A percentile compares a stretch with the other conserved stretches of the same genome.
These are phyloP conservation scores for Gastrophysa polygoni DNA, from an alignment of 2,888 invertebrate species.

Conservation along the genomic window DNA sequence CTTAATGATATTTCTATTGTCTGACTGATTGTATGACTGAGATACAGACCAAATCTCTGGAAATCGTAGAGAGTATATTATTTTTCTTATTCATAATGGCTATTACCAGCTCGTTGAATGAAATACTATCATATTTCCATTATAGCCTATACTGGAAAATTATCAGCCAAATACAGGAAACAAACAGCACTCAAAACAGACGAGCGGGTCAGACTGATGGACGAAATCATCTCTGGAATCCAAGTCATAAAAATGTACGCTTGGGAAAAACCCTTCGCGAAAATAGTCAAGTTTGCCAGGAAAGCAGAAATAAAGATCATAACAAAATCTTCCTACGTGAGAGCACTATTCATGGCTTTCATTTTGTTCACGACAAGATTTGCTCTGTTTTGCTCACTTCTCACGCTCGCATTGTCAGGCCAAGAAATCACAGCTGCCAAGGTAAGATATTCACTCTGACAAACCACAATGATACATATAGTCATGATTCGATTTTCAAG, in stretches of 20 bases:
- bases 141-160: conserved; percentile 53
- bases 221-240: conserved; percentile 74
- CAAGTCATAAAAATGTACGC: conserved; percentile 81
- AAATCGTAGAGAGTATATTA: too few species aligned
- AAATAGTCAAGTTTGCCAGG: conserved; percentile 65
- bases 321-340: conserved; percentile 66
- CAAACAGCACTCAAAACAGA: conserved; percentile 64
- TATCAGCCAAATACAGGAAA: conserved; percentile 55
- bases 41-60: too few species aligned
- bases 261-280: conserved; percentile 75
- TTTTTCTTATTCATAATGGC: too few species aligned
- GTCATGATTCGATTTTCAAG: conserved; percentile 31
- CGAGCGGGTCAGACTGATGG: conserved; percentile 72
- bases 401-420: conserved; percentile 71
- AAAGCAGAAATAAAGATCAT: conserved; percentile 64
- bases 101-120: too few species aligned
- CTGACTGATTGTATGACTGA: too few species aligned
- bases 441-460: conserved; percentile 51
- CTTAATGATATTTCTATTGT: too few species aligned
- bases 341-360: conserved; percentile 73
- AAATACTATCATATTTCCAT: too few species aligned
- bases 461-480: too few species aligned
- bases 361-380: conserved; percentile 81
- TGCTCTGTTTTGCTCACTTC: conserved; percentile 75
- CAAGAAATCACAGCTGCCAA: conserved; percentile 72